Percentiles rank a stretch among this genome's conserved stretches.
Conservation (phyloP, 2,797 vertebrate genomes). For the Acestrorhynchus altus region DNA sequence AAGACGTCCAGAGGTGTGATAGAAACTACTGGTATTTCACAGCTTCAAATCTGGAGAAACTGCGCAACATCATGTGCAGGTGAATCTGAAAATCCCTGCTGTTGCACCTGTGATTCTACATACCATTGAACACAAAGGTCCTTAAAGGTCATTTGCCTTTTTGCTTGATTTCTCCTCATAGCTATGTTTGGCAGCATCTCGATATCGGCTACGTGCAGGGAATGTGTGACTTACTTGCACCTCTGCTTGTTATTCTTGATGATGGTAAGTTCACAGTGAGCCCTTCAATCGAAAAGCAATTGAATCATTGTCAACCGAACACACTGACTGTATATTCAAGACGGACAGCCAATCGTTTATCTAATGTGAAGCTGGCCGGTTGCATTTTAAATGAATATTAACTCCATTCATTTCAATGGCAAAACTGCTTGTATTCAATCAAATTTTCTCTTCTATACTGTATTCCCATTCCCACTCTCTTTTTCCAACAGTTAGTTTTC, state of each 20-base stretch:
- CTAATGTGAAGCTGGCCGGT: too few species aligned
- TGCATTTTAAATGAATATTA: too few species aligned
- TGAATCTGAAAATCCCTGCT: constrained; percentile 58
- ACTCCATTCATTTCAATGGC: too few species aligned
- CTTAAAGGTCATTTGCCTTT: not conserved
- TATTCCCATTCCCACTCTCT: too few species aligned
- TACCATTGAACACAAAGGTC: not conserved
- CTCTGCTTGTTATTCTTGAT: constrained; percentile 94
- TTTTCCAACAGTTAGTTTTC: too few species aligned
- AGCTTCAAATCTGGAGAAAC: constrained; percentile 91
- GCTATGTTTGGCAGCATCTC: constrained; percentile 97
- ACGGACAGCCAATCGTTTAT: too few species aligned
- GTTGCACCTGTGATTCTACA: not conserved
- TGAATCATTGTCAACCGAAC: too few species aligned
- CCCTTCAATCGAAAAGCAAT: not conserved
- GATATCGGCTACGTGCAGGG: constrained; percentile 97
- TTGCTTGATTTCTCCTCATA: constrained; percentile 60
- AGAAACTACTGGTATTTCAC: constrained; percentile 98
- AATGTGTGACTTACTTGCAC: constrained; percentile 97
- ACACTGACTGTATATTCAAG: too few species aligned
- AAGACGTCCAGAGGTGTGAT: constrained; percentile 96
- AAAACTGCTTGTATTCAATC: too few species aligned
- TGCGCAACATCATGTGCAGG: constrained; percentile 99
- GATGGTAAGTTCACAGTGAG: constrained; percentile 81
- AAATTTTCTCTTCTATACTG: too few species aligned